These are phyloP conservation scores for Tenthredo notha DNA, from an alignment of 2,888 invertebrate genomes.

Conservation along the genomic window DNA sequence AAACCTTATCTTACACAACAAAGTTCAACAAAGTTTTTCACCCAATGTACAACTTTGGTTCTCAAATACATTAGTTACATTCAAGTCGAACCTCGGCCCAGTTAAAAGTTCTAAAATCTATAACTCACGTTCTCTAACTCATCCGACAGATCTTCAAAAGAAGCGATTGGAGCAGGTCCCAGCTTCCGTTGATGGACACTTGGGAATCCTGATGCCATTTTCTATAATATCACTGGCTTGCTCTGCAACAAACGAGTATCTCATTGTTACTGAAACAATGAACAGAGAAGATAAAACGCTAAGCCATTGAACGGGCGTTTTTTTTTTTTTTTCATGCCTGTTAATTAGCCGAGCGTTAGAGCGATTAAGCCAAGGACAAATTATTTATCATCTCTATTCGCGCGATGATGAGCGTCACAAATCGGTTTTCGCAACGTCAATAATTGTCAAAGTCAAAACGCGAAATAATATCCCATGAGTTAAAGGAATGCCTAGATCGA, in stretches of 20 bases:
- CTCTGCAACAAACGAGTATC: constrained; percentile 48
- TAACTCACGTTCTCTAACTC: constrained; percentile 83
- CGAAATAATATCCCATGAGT: neutral
- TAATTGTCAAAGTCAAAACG: neutral
- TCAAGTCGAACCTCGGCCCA: neutral
- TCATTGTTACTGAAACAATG: constrained; percentile 37
- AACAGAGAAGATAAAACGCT: constrained; percentile 25
- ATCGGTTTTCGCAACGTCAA: neutral
- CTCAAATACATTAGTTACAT: constrained; percentile 54
- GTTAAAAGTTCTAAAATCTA: constrained; percentile 2
- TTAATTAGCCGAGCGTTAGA: constrained; percentile 32
- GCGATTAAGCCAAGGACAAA: constrained; percentile 40
- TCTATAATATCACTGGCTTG: constrained; percentile 54
- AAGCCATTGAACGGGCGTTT: constrained; percentile 28
- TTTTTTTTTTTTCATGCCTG: constrained; percentile 35
- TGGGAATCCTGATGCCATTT: constrained; percentile 75
- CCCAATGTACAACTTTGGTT: constrained; percentile 57
- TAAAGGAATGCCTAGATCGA: neutral
- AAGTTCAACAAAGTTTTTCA: constrained; percentile 41
- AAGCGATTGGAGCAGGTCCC: constrained; percentile 96
- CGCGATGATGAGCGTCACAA: neutral
- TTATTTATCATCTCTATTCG: constrained; percentile 33
- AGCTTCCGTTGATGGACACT: constrained; percentile 85
- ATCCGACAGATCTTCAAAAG: constrained; percentile 94
- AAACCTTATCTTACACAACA: neutral